Evolutionary conservation across 1,140 invertebrate genomes (phyloP).

Genomic region (Streblospio benedicti): DNA sequence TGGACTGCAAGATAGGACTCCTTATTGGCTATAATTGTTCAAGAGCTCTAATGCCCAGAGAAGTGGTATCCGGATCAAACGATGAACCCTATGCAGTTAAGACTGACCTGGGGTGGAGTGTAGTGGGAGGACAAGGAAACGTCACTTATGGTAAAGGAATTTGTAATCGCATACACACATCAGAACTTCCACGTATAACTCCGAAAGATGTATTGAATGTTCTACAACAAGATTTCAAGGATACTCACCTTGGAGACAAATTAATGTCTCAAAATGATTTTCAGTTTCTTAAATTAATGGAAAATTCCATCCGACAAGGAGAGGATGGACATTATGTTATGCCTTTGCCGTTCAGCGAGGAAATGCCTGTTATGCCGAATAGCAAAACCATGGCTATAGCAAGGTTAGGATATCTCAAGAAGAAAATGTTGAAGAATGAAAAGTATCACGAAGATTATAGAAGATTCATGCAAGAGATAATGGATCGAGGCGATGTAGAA

Average conservation of each 20-base stretch:
- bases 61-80: not conserved
- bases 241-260: not conserved
- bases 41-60: not conserved
- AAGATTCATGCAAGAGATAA: not conserved
- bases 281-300: not conserved
- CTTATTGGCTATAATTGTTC: constrained; percentile 8
- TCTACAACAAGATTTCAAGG: constrained; percentile 5
- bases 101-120: not conserved
- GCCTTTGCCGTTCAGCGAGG: not conserved
- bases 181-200: no score
- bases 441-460: not conserved
- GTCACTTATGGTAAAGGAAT: no score
- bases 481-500: not conserved
- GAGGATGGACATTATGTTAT: not conserved
- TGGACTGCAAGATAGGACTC: constrained; percentile 1
- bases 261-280: not conserved
- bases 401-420: not conserved
- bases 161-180: no score
- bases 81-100: not conserved
- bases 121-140: constrained; percentile 1
- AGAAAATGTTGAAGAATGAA: not conserved
- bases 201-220: not conserved
- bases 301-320: not conserved
- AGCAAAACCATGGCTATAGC: not conserved
- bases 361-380: constrained; percentile 1